phyloP scores from a whole-genome alignment of 1,140 invertebrate genomes.

The Mya arenaria region DNA sequence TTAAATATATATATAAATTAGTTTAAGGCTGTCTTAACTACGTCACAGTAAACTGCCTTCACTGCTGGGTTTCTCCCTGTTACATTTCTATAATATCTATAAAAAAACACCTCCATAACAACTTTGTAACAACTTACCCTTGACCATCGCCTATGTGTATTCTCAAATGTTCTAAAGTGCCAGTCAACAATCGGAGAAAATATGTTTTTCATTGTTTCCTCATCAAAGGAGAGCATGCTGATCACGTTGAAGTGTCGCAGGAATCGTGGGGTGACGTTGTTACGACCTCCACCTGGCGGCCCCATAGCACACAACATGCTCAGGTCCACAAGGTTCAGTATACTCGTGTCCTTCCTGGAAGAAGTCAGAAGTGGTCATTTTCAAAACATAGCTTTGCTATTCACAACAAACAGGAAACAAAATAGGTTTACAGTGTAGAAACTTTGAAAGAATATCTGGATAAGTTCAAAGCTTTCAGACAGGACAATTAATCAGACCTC shows the following conservation, averaged over 20 bases:
- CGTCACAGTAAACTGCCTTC: no score
- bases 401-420: no score
- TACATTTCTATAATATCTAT: no score
- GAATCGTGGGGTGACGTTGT: slow-evolving; percentile 79
- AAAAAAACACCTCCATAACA: background rate
- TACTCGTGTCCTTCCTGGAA: slow-evolving; percentile 78
- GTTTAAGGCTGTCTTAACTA: no score
- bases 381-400: no score
- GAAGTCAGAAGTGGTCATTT: no score
- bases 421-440: background rate
- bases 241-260: slow-evolving; percentile 81
- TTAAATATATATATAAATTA: no score
- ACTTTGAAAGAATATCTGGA: background rate
- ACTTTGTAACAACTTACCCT: slow-evolving; percentile 66
- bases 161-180: slow-evolving; percentile 80
- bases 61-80: no score
- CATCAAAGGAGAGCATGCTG: slow-evolving; percentile 80
- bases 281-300: slow-evolving; percentile 79
- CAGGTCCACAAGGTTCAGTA: slow-evolving; percentile 77
- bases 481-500: background rate
- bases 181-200: slow-evolving; percentile 81
- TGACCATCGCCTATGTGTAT: slow-evolving; percentile 81
- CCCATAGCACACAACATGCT: slow-evolving; percentile 80
- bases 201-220: slow-evolving; percentile 81
- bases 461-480: background rate